Evolutionary conservation across 1,140 invertebrate species (phyloP).

Genomic region (Pygmarrhopalites habei): DNA sequence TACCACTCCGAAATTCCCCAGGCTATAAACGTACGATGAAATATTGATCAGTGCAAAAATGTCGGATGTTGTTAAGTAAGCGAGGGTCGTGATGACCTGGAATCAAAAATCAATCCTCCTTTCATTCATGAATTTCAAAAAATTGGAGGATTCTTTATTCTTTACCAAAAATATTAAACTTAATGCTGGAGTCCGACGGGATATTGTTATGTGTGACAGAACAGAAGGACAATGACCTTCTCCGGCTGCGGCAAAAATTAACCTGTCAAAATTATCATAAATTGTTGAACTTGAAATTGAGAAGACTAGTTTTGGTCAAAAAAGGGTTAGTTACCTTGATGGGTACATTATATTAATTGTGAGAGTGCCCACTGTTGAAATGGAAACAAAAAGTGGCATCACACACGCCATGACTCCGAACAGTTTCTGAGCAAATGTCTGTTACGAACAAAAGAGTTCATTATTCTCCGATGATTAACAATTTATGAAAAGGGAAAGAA

Average conservation of each 20-base stretch:
- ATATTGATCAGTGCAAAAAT: slow-evolving; percentile 87
- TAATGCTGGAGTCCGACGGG: slow-evolving; percentile 77
- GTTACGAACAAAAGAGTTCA: not conserved
- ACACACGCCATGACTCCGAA: slow-evolving; percentile 70
- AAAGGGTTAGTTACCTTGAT: no score
- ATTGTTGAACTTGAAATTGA: no score
- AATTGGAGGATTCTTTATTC: no score
- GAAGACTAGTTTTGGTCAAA: no score
- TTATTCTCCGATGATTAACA: not conserved
- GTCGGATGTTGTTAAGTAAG: slow-evolving; percentile 76
- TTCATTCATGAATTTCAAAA: no score
- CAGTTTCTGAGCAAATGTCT: slow-evolving; percentile 75
- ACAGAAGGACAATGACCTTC: slow-evolving; percentile 81
- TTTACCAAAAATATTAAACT: no score
- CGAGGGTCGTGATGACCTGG: slow-evolving; percentile 70
- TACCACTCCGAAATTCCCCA: slow-evolving; percentile 80
- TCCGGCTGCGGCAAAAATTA: slow-evolving; percentile 86
- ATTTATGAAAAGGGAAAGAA: not conserved
- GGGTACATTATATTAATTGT: slow-evolving; percentile 85
- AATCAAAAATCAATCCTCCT: no score
- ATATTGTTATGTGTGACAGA: slow-evolving; percentile 78
- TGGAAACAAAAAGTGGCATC: slow-evolving; percentile 80
- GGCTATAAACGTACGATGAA: slow-evolving; percentile 82
- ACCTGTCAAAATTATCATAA: slow-evolving; percentile 44
- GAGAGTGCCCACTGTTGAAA: slow-evolving; percentile 78